Conservation (phyloP, 2,888 invertebrate species). For the Piscicola geometra region DNA sequence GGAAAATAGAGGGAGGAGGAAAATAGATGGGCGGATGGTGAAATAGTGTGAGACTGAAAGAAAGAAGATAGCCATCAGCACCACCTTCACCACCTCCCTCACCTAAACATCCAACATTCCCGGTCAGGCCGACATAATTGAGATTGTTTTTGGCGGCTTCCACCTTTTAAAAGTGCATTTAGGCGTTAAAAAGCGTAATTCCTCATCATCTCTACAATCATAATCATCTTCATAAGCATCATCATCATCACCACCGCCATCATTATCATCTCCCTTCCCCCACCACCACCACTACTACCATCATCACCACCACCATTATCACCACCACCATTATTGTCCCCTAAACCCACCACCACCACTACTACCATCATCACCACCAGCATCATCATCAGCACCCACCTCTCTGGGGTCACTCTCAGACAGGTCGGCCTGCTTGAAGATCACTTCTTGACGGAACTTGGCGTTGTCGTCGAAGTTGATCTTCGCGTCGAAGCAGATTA, state of each 20-base stretch:
- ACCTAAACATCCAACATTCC: slow-evolving; percentile 87
- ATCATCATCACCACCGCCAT: too few species aligned
- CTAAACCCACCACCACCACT: background rate
- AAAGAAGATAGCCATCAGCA: too few species aligned
- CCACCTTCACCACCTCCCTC: slow-evolving; percentile 39
- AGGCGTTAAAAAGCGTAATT: too few species aligned
- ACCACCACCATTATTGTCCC: too few species aligned
- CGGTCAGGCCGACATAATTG: slow-evolving; percentile 94
- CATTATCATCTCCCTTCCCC: background rate
- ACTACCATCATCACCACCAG: background rate
- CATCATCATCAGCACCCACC: slow-evolving; percentile 67
- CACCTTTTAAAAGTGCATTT: too few species aligned
- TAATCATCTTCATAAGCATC: too few species aligned
- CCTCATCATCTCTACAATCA: too few species aligned
- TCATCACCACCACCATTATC: background rate
- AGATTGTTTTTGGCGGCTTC: slow-evolving; percentile 69
- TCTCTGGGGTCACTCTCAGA: slow-evolving; percentile 86
- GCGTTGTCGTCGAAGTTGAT: slow-evolving; percentile 99
- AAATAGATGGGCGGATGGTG: too few species aligned
- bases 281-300: background rate
- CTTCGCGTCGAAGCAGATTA: slow-evolving; percentile 96
- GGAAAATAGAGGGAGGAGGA: too few species aligned
- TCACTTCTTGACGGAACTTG: slow-evolving; percentile 74
- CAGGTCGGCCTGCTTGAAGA: slow-evolving; percentile 82
- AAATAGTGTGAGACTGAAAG: too few species aligned